Base-by-base conservation (phyloP, 2,888 invertebrate genomes). In the Drosophila nr. perissopoda region DNA sequence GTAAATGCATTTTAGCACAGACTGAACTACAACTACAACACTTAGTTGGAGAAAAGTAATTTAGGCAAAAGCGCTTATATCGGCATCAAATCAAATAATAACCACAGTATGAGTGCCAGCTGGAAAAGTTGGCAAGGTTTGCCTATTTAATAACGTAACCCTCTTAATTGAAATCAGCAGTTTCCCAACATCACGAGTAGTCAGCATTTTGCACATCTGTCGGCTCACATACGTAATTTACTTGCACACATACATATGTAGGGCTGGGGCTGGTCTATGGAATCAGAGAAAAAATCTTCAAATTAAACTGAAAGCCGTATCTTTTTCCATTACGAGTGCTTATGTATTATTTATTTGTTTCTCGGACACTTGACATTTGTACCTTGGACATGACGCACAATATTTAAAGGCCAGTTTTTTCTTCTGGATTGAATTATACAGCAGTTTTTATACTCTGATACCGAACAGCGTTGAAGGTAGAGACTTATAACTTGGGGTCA, bases 51-150 rank as follows among this genome's bases (percentile, higher is more conserved):
- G 59, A 67, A 82, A 83, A 82, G 79, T 72, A 83, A 83, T 83
- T 83, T 84, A 38, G 76, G 63, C 56, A 83, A 83, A 83, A 72
- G 79, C 82, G 84, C 73, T 83, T 82, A 87, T 76, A 83, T 84
- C 73, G 87, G 62, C 83, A 87, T 87, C 70, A 82, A 84, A 72
- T 78, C 84, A 72, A 68, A 84, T 82, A 83, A 81, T 63, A 69
- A 78, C 42, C 40, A 52, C 21, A 61, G 61, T 31, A 33, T 53
- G 21, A 54, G 27, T n/a, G 31, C 48, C 6, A 29, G 18, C 29
- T 33, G 64, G 42, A 42, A 57, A 29, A 18, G 45, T 34, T 10
- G 13, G 21, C 21, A 33, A 57, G 45, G 48, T 5, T 16, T 6
- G 36, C 33, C 57, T 33, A 48, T 58, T 62, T 66, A 51, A 68